A percentile compares a stretch with the other conserved stretches of the same genome.
These are phyloP conservation scores for Mnemiopsis leidyi DNA, from an alignment of 37 sponge, comb jelly and placozoan species.

Conservation along the genomic window DNA sequence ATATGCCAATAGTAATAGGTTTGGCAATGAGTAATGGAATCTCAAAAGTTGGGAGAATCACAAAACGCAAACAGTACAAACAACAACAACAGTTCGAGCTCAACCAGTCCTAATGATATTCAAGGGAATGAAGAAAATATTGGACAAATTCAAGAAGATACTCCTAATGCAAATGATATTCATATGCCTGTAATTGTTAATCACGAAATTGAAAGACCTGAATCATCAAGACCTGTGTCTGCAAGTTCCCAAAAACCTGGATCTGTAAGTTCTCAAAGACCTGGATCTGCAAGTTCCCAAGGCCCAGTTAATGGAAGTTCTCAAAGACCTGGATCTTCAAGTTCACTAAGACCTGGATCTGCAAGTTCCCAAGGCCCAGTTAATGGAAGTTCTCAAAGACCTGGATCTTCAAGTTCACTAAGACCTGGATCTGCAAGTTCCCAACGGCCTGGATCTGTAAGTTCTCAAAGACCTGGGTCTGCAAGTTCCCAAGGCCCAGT, in stretches of 20 bases:
- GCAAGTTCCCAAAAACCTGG: no score
- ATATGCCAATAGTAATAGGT: no score
- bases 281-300: no score
- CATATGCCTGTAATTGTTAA: no score
- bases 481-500: neutral
- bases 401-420: neutral
- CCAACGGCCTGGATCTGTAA: neutral
- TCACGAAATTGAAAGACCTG: no score
- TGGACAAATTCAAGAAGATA: neutral
- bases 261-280: no score
- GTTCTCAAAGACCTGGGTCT: neutral
- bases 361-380: no score
- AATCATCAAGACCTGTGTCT: no score
- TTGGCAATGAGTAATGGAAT: no score
- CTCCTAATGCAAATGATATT: no score
- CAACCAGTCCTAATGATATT: neutral
- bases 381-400: neutral
- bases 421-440: neutral
- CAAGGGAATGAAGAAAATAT: neutral
- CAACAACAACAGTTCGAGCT: neutral
- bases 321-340: neutral
- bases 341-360: neutral
- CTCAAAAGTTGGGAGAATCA: neutral
- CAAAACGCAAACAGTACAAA: neutral
- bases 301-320: neutral